phyloP scores from a whole-genome alignment of 2,888 invertebrate genomes.

The Nephrotoma flavescens region DNA sequence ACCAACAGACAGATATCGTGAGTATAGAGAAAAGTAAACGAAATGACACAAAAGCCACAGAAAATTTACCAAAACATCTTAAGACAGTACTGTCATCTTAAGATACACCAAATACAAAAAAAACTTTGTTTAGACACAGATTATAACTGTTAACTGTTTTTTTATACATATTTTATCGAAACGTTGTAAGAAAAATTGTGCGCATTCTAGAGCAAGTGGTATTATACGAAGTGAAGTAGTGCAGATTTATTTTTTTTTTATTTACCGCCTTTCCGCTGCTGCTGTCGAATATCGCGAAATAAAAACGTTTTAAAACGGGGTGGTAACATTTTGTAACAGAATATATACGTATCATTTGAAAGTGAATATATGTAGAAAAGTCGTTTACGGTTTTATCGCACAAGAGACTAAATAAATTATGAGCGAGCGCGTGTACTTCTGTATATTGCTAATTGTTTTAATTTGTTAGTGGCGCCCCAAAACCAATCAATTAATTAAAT shows the following conservation, averaged over 20 bases:
- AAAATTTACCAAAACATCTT: background rate
- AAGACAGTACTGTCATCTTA: background rate
- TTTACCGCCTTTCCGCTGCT: background rate
- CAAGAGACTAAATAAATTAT: background rate
- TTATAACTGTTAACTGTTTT: background rate
- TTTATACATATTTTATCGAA: background rate
- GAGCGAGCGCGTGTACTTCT: background rate
- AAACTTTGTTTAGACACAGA: background rate
- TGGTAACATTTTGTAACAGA: background rate
- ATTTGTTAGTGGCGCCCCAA: background rate
- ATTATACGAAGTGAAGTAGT: background rate
- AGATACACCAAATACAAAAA: background rate
- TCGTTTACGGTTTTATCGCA: background rate
- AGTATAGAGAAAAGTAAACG: background rate
- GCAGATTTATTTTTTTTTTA: background rate
- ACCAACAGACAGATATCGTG: background rate
- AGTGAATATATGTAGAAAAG: no score
- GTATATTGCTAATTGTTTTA: background rate
- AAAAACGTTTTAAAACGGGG: background rate
- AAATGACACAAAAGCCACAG: background rate
- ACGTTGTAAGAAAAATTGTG: background rate
- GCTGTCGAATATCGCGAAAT: background rate
- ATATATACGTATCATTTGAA: no score
- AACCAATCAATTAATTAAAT: background rate
- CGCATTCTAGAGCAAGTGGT: background rate